These are phyloP conservation scores for Drosophila rufa DNA, from an alignment of 1,140 invertebrate species.

Conservation along the genomic window DNA sequence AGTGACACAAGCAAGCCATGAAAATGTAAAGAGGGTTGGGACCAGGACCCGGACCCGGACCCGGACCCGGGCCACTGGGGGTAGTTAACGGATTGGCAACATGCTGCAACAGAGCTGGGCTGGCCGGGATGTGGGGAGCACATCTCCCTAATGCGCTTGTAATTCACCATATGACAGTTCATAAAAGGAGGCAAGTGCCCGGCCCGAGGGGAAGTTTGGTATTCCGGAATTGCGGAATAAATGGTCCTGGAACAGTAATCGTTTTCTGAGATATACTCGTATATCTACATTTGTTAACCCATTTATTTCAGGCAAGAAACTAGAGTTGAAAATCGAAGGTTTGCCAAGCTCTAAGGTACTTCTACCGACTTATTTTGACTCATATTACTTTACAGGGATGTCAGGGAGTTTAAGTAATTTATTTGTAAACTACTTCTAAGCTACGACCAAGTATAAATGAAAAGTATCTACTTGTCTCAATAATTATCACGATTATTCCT, in stretches of 20 bases:
- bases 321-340: too few relatives aligned
- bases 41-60: neutral
- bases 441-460: too few relatives aligned
- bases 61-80: neutral
- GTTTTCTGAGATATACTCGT: too few relatives aligned
- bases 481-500: too few relatives aligned
- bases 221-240: neutral
- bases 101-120: neutral
- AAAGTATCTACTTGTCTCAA: too few relatives aligned
- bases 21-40: slow-evolving; percentile 35
- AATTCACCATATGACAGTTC: slow-evolving; percentile 15
- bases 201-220: neutral
- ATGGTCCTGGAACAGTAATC: neutral
- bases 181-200: slow-evolving; percentile 8
- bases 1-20: slow-evolving; percentile 29
- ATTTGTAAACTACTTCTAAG: too few relatives aligned
- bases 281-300: too few relatives aligned
- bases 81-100: slow-evolving; percentile 28
- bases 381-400: too few relatives aligned
- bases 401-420: too few relatives aligned
- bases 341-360: too few relatives aligned
- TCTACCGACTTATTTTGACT: too few relatives aligned
- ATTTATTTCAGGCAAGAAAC: too few relatives aligned
- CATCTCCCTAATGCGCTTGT: slow-evolving; percentile 9
- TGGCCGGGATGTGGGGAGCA: neutral